Base-by-base conservation (phyloP, 2,113 vertebrate genomes). In the Pardalotus punctatus region DNA sequence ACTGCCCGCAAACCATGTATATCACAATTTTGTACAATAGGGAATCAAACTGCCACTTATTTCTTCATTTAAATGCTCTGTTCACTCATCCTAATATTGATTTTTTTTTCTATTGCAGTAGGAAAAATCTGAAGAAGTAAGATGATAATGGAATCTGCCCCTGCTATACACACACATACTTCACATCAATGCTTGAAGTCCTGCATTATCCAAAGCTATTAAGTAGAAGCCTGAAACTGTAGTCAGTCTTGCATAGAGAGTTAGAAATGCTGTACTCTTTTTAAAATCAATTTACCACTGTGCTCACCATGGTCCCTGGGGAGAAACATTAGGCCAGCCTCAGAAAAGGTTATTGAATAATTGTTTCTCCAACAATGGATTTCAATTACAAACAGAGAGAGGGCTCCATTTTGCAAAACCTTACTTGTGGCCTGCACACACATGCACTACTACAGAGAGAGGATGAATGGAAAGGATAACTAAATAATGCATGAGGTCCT, bases 231-330 rank as follows among this genome's bases (percentile, higher is more conserved):
- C 76, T 92, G 87, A 80, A 96, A 94, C 53, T 61, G 47, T 29
- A 96, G 72, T 62, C 80, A 89, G 91, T 66, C 70, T 94, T 94
- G 80, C 91, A 96, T 94, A 90, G 93, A 87, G 88, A 93, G 69
- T 74, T 48, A 86, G 79, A 97, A 96, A 94, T 69, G 43, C 70
- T 61, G 17, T 40, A 91, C 29, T 88, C 58, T 73, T 81, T 90
- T 96, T 79, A 62, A 96, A 96, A 96, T 94, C 80, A 88, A 70
- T 96, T 97, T 95, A 93, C 65, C 38, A 66, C 64, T 90, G 71
- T 54, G 76, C 74, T 94, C 66, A 90, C 86, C 54, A 61, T 11
- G 42, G 73, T 86, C 76, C 72, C 95, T 73, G 61, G 65, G 85
- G 90, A 93, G 50, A 96, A 8, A 86, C 43, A 88, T 90, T 95